Evolutionary conservation across 2,113 vertebrate genomes (phyloP), one percentile per base, ranked within the genome.

Genomic region (Hystrix brachyura): DNA sequence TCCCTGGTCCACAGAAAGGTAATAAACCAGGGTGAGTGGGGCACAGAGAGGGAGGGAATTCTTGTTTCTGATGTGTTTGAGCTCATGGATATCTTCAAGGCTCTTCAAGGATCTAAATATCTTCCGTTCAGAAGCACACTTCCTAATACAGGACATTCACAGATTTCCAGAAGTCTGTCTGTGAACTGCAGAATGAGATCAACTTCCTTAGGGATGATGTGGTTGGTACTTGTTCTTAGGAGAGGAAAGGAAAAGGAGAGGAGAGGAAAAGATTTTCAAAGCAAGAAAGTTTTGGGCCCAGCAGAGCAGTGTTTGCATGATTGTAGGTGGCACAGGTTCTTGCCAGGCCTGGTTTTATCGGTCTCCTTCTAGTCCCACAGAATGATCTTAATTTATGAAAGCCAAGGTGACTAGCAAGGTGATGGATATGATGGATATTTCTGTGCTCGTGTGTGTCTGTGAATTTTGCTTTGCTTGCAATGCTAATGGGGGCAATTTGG

Each of bases 381-480:
- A 84, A 81, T 53, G 53, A 38, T 92, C 71, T 93, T 69, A 55
- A 48, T 74, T 95, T 91, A 81, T 48, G 84, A 48, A 96, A 94
- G 60, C 65, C 53, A 82, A 86, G 65, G 87, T 72, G 90, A 87
- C 57, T 78, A 60, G 76, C 71, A 74, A 59, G 64, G 13, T 15
- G 76, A 57, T 29, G 25, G 55, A 48, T 74, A 84, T 82, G 76
- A 57, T 29, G 25, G 55, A 48, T 74, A 84, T 82, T 94, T 62
- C 84, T 34, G 18, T 72, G 38, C 72, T 83, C 48, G 27, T 83
- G 23, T n/a, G 57, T 64, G 6, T 67, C 78, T 92, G 74, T 64
- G 43, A 81, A 76, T 95, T 93, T 81, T 85, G 27, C 60, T 94
- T 83, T 90, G 10, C 65, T 90, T 80, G 55, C 60, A 72, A 74